A percentile compares a stretch with the other conserved stretches of the same genome.
Evolutionary conservation across 2,888 invertebrate genomes (phyloP).

Genomic region (Panorpa germanica): DNA sequence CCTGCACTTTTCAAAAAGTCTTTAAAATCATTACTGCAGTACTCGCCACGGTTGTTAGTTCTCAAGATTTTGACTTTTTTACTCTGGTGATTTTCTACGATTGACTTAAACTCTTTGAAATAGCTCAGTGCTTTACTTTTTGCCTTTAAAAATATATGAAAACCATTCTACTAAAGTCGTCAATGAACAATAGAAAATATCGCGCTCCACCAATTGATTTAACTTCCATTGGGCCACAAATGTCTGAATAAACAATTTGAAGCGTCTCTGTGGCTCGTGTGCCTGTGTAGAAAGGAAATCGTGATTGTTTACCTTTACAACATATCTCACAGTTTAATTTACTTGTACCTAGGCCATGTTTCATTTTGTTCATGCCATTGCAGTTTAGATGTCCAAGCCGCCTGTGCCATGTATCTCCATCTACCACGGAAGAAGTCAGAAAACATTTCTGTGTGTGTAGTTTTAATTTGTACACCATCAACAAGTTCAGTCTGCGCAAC

Average conservation of each 20-base stretch:
- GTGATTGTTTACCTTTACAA: constrained; percentile 13
- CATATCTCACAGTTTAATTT: constrained; percentile 11
- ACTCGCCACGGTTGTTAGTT: too few species aligned
- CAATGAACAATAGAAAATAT: constrained; percentile 15
- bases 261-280: constrained; percentile 12
- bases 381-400: constrained; percentile 11
- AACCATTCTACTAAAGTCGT: constrained; percentile 13
- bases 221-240: constrained; percentile 13
- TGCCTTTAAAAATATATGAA: constrained; percentile 14
- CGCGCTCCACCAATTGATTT: constrained; percentile 12
- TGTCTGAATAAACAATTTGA: constrained; percentile 14
- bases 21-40: constrained; percentile 12
- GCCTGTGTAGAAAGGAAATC: constrained; percentile 12
- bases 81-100: constrained; percentile 14
- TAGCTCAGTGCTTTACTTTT: constrained; percentile 13
- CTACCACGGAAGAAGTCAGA: not conserved
- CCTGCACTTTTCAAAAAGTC: constrained; percentile 14
- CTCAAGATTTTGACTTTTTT: too few species aligned
- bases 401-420: constrained; percentile 9
- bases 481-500: too few species aligned
- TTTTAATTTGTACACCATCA: too few species aligned
- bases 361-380: constrained; percentile 8
- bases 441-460: too few species aligned
- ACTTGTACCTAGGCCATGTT: constrained; percentile 2
- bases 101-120: constrained; percentile 13